These are phyloP conservation scores for Hesperia comma DNA, from an alignment of 2,888 invertebrate genomes.

Conservation along the genomic window DNA sequence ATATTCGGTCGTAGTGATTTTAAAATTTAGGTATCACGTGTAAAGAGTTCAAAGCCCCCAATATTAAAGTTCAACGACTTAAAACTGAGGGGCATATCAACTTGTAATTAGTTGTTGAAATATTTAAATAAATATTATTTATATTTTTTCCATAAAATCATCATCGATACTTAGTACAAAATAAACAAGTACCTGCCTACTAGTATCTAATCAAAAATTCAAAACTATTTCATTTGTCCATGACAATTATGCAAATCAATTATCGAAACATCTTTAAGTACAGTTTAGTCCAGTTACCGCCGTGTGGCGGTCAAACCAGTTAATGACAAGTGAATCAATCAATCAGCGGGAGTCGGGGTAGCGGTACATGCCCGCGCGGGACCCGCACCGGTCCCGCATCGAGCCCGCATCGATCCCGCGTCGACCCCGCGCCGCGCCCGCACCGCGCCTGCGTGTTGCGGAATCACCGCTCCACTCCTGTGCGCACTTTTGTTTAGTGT, in stretches of 20 bases:
- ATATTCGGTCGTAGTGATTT: too few relatives aligned
- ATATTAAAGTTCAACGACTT: too few relatives aligned
- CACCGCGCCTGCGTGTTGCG: constrained; percentile 41
- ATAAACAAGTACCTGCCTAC: too few relatives aligned
- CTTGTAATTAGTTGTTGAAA: too few relatives aligned
- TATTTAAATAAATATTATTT: too few relatives aligned
- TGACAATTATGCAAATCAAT: not conserved
- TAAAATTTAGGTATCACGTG: too few relatives aligned
- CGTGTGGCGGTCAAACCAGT: constrained; percentile 18
- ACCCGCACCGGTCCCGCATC: not conserved
- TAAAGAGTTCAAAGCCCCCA: too few relatives aligned
- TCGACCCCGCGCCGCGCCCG: not conserved
- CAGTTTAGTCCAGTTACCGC: not conserved
- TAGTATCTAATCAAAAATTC: too few relatives aligned
- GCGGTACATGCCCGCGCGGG: not conserved
- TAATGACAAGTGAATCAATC: constrained; percentile 13
- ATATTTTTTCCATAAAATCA: too few relatives aligned
- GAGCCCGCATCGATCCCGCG: not conserved
- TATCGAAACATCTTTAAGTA: not conserved
- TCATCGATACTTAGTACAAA: too few relatives aligned
- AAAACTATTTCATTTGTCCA: too few relatives aligned
- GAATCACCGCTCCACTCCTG: constrained; percentile 46
- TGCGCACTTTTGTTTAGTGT: constrained; percentile 42
- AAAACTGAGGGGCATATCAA: too few relatives aligned
- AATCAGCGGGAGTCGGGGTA: constrained; percentile 1